Base-by-base conservation (phyloP, 37 sponge, comb jelly and placozoan species). In the Cliona cf. orientalis region DNA sequence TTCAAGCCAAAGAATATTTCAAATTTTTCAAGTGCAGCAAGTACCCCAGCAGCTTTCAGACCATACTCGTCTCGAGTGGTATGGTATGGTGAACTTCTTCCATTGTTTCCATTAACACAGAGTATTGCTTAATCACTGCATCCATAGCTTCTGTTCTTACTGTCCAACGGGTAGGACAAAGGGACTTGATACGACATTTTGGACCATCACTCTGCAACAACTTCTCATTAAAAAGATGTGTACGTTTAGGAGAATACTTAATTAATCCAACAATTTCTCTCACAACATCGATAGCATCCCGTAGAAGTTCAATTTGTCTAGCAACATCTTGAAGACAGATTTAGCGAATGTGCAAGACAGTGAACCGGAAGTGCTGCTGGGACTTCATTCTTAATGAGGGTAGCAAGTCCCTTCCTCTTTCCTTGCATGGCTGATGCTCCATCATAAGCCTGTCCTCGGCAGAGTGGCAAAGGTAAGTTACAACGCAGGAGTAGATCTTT, bases 381-480 rank as follows among this genome's bases (percentile, higher is more conserved):
- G 42, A 9, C 61, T n/a, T 76, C 82, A 66, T 82, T 59, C 66
- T 36, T 64, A 44, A 91, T 69, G 19, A 37, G 40, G 35, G 91
- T 61, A 39, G 91, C 87, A 9, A 86, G 46, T 29, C 91, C 83
- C 17, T 53, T 76, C 63, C 85, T 66, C 22, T 53, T 66, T 29
- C 86, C 86, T 38, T 78, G 65, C 91, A 90, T 90, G 32, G 61
- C 65, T 41, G 86, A 69, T 42, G 90, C 85, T 69, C 90, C 90
- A 84, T 89, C 90, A 89, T 79, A 89, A 5, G 91, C 91, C 71
- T 85, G 86, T 2, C 86, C 86, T 19, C 91, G 64, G 37, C 83
- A 91, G 17, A 86, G 76, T 56, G 72, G 64, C 38, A 91, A 31
- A 41, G 87, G 87, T 14, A 86, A 74, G 55, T 25, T 62, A 61